Conservation (phyloP, 2,797 vertebrate species). For the Epinephelus malabaricus region DNA sequence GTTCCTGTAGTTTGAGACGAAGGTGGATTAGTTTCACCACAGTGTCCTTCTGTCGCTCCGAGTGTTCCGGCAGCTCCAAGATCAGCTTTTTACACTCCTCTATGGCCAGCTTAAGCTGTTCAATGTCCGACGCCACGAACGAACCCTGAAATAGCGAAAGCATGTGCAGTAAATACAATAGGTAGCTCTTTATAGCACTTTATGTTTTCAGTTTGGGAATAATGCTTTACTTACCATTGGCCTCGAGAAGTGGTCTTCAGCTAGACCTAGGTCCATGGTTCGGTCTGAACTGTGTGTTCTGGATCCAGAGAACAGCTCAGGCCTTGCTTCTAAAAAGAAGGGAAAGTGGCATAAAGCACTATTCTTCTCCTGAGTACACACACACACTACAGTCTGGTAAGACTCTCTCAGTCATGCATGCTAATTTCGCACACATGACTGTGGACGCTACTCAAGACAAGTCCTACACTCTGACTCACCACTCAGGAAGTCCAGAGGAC, state of each 20-base stretch:
- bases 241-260: conserved; percentile 96
- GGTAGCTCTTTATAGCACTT: not conserved
- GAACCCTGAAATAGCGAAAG: conserved; percentile 86
- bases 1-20: conserved; percentile 96
- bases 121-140: conserved; percentile 92
- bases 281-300: conserved; percentile 85
- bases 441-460: conserved; percentile 10
- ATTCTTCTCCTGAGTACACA: not conserved
- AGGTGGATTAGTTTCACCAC: conserved; percentile 97
- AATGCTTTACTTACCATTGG: conserved; percentile 87
- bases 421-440: conserved; percentile 43
- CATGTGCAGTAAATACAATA: not conserved
- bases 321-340: conserved; percentile 81
- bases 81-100: conserved; percentile 95
- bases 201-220: conserved; percentile 5
- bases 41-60: conserved; percentile 95
- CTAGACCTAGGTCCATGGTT: conserved; percentile 93
- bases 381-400: conserved; percentile 4
- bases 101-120: conserved; percentile 93
- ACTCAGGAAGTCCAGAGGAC: not conserved
- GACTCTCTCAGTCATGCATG: conserved; percentile 23
- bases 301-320: conserved; percentile 81
- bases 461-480: conserved; percentile 13
- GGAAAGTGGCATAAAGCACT: conserved; percentile 19
- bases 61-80: conserved; percentile 95